phyloP scores from a whole-genome alignment of 2,888 invertebrate genomes.

The Nemotelus pantherinus region DNA sequence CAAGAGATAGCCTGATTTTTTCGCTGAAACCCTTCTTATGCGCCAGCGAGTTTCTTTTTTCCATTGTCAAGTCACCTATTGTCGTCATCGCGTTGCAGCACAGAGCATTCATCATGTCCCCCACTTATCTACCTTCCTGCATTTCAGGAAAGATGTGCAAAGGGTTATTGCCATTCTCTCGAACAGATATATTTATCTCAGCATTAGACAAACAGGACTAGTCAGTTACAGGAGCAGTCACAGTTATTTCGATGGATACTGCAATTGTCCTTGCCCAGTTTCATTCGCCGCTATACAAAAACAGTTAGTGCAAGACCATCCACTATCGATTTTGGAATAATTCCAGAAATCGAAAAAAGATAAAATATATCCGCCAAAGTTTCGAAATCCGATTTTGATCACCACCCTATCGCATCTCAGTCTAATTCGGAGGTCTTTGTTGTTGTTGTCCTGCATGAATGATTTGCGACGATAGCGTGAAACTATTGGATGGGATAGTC shows the following conservation, averaged over 20 bases:
- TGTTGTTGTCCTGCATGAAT: neutral
- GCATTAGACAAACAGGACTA: slow-evolving; percentile 17
- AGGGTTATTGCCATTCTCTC: too few species aligned
- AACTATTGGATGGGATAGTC: slow-evolving; percentile 2
- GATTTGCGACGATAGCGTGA: neutral
- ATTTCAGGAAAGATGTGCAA: too few species aligned
- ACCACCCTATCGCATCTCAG: neutral
- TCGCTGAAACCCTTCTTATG: slow-evolving; percentile 10
- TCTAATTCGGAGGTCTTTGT: too few species aligned
- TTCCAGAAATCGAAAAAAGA: slow-evolving; percentile 29
- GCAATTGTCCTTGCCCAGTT: too few species aligned
- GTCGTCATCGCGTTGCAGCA: slow-evolving; percentile 10
- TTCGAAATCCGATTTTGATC: slow-evolving; percentile 5
- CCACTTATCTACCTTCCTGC: neutral
- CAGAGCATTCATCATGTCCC: slow-evolving; percentile 24
- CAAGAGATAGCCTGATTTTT: neutral
- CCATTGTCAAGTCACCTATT: slow-evolving; percentile 33
- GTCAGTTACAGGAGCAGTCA: neutral
- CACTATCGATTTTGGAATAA: slow-evolving; percentile 38
- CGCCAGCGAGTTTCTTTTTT: slow-evolving; percentile 21
- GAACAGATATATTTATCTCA: slow-evolving; percentile 4
- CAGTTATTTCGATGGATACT: neutral
- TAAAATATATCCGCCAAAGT: slow-evolving; percentile 7
- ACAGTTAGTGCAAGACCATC: neutral
- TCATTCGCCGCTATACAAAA: neutral